These are phyloP conservation scores for Porites divaricata DNA, from an alignment of 92 coral and sea anemone species.

Conservation along the genomic window DNA sequence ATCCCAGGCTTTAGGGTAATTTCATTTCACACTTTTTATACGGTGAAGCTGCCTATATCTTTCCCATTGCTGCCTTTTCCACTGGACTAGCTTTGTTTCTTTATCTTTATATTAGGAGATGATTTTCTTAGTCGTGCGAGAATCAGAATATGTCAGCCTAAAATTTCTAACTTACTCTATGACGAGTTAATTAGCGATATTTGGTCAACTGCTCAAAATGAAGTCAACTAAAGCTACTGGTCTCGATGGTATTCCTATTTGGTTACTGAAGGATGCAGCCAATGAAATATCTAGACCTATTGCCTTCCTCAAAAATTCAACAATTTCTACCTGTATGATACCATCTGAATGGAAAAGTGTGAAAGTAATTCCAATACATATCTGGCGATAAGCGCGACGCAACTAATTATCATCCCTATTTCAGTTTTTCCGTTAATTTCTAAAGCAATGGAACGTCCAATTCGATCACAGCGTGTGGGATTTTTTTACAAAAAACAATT, in stretches of 20 bases:
- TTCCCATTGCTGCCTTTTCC: too few relatives aligned
- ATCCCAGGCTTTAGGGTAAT: too few relatives aligned
- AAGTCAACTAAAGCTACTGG: slow-evolving; percentile 32
- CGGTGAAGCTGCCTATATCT: too few relatives aligned
- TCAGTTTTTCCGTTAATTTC: neutral
- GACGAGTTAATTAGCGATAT: too few relatives aligned
- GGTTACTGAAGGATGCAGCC: slow-evolving; percentile 47
- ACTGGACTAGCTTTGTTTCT: too few relatives aligned
- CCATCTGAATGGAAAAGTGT: slow-evolving; percentile 39
- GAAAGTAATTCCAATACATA: slow-evolving; percentile 20
- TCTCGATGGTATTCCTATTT: slow-evolving; percentile 52
- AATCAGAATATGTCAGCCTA: too few relatives aligned
- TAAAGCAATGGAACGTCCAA: slow-evolving; percentile 47
- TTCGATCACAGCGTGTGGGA: slow-evolving; percentile 36
- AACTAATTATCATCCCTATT: slow-evolving; percentile 17
- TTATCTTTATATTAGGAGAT: too few relatives aligned
- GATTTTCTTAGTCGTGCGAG: too few relatives aligned
- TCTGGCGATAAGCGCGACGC: slow-evolving; percentile 9
- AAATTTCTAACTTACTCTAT: too few relatives aligned
- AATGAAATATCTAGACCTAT: slow-evolving; percentile 38
- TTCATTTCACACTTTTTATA: too few relatives aligned
- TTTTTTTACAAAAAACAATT: slow-evolving; percentile 42
- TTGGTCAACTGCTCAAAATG: too few relatives aligned
- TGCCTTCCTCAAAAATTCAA: slow-evolving; percentile 7
- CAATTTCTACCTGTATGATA: slow-evolving; percentile 11